Conservation (phyloP, 2,113 vertebrate genomes). For the Lophura nycthemera region DNA sequence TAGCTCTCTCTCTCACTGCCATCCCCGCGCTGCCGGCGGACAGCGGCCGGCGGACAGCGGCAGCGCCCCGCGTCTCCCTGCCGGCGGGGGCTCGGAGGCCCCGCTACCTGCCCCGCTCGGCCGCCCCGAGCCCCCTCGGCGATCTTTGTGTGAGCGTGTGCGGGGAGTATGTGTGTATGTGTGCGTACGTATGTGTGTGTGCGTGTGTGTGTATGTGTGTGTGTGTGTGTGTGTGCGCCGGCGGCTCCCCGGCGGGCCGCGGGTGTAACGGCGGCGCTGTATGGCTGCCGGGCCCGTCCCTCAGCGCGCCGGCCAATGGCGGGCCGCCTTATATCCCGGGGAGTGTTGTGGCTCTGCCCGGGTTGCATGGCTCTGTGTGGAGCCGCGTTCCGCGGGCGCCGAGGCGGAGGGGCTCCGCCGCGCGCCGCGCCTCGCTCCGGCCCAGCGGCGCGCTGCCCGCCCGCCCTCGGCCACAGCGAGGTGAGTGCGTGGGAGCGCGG, state of each 20-base stretch:
- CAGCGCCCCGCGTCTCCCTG: no score
- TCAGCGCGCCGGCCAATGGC: slow-evolving; percentile 86
- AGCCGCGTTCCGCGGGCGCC: slow-evolving; percentile 74
- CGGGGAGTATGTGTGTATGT: slow-evolving; percentile 19
- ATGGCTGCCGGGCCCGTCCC: slow-evolving; percentile 78
- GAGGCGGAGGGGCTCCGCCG: slow-evolving; percentile 28
- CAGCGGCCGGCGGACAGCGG: no score
- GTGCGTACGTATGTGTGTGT: not conserved
- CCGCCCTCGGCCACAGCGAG: no score
- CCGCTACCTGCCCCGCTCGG: no score
- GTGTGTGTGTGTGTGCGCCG: slow-evolving; percentile 53
- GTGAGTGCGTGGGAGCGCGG: no score
- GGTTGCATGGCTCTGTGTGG: slow-evolving; percentile 87
- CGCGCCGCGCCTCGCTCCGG: not conserved
- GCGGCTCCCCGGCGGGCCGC: slow-evolving; percentile 75
- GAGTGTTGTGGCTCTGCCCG: slow-evolving; percentile 82
- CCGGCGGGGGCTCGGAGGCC: no score
- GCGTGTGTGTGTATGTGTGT: slow-evolving; percentile 21
- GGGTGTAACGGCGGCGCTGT: slow-evolving; percentile 79
- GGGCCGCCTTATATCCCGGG: slow-evolving; percentile 79
- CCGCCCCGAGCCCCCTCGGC: slow-evolving; percentile 41
- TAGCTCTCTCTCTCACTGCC: no score
- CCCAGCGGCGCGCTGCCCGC: no score
- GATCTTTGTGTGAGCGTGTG: slow-evolving; percentile 76
- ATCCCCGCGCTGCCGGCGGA: no score